Evolutionary conservation across 2,797 vertebrate genomes (phyloP).

Genomic region (Pterois miles): DNA sequence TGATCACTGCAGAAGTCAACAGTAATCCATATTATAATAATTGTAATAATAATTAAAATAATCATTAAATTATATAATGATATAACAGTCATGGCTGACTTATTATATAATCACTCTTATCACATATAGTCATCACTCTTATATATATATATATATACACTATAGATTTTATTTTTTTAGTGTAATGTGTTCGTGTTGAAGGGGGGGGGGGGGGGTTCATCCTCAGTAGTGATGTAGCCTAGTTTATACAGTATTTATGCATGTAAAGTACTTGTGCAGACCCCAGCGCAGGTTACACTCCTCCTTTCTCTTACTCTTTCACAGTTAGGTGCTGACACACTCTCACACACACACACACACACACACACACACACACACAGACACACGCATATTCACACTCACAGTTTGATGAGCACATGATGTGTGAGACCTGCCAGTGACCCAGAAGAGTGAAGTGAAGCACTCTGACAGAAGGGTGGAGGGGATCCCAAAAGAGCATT

Average conservation of each 20-base stretch:
- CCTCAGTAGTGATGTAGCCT: background rate
- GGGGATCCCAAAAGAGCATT: constrained; percentile 30
- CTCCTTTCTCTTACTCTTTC: background rate
- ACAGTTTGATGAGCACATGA: constrained; percentile 42
- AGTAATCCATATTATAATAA: background rate
- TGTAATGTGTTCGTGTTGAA: background rate
- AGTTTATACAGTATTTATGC: background rate
- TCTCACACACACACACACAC: background rate
- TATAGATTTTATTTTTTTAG: background rate
- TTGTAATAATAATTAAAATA: too few relatives aligned
- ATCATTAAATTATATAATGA: too few relatives aligned
- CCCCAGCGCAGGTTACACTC: background rate
- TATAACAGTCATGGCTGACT: too few relatives aligned
- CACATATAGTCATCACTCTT: too few relatives aligned
- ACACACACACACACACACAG: constrained; percentile 14
- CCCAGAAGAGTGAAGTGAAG: constrained; percentile 66
- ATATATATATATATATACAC: too few relatives aligned
- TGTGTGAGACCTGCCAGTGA: constrained; percentile 60
- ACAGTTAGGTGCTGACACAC: background rate
- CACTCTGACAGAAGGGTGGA: constrained; percentile 35
- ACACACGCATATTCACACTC: constrained; percentile 12
- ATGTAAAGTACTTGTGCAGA: background rate
- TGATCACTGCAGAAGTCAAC: background rate
- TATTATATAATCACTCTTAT: too few relatives aligned
- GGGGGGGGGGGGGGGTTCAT: background rate